Evolutionary conservation across 2,113 vertebrate genomes (phyloP).

Genomic region (Nyctibius bracteatus): DNA sequence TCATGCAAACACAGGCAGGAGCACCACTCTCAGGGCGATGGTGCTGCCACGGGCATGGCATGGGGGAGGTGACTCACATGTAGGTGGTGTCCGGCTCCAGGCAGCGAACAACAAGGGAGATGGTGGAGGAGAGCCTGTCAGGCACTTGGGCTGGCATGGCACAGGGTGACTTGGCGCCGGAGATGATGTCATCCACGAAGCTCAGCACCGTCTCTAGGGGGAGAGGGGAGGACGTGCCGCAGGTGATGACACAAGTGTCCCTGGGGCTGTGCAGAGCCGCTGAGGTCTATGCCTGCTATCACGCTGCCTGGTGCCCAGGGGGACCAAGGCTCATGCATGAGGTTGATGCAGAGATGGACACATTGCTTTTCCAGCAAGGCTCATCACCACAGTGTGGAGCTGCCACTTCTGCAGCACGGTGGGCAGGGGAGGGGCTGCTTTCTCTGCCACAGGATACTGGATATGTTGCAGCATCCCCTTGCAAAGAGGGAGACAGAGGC

Average conservation of each 20-base stretch:
- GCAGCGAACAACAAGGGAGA: constrained; percentile 93
- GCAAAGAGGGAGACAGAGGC: not conserved
- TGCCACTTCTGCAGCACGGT: not conserved
- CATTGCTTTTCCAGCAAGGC: not conserved
- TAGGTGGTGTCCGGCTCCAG: constrained; percentile 94
- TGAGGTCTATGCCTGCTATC: not conserved
- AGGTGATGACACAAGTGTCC: not conserved
- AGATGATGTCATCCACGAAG: constrained; percentile 96
- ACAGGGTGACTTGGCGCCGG: constrained; percentile 93
- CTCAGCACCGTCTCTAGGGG: constrained; percentile 90
- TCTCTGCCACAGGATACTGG: not conserved
- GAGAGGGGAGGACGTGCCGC: not conserved
- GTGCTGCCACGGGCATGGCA: not conserved
- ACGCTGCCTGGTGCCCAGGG: not conserved
- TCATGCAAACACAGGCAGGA: not conserved
- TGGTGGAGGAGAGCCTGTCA: constrained; percentile 85
- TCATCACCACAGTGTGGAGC: not conserved
- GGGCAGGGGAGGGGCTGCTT: not conserved
- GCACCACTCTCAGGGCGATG: fast-evolving
- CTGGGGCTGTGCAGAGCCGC: not conserved
- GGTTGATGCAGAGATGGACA: not conserved
- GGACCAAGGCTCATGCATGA: not conserved
- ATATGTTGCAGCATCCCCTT: not conserved
- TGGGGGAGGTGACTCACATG: constrained; percentile 80
- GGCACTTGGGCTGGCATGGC: constrained; percentile 95